phyloP scores from a whole-genome alignment of 2,888 invertebrate species.

The Psococerastis gibbosa region DNA sequence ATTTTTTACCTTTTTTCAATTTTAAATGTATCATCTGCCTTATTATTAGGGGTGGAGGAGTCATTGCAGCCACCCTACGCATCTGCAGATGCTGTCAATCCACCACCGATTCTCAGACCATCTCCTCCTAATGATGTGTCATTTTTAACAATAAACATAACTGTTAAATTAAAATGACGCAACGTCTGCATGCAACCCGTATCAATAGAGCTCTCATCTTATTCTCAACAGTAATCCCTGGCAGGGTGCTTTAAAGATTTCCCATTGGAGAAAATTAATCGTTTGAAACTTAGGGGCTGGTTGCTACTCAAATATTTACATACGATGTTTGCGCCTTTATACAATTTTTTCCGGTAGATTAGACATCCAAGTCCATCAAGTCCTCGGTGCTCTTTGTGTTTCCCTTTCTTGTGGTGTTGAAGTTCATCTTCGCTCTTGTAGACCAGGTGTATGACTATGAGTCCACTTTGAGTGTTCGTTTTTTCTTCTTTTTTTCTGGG shows the following conservation, averaged over 20 bases:
- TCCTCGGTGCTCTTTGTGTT: not conserved
- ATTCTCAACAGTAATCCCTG: no score
- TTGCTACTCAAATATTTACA: constrained; percentile 10
- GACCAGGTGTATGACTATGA: not conserved
- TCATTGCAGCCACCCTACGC: not conserved
- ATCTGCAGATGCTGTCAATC: not conserved
- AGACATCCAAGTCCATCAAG: constrained; percentile 1
- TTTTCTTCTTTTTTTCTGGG: not conserved
- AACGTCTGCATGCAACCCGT: no score
- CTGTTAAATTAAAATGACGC: no score
- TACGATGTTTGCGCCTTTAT: constrained; percentile 4
- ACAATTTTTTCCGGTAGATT: constrained; percentile 4
- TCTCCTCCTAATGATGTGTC: constrained; percentile 6
- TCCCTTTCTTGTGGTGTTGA: not conserved
- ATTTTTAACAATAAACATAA: constrained; percentile 2
- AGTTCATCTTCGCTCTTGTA: not conserved
- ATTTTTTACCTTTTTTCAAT: no score
- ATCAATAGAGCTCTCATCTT: no score
- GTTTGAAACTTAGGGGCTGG: constrained; percentile 2
- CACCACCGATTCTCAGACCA: not conserved
- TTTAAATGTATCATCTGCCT: no score
- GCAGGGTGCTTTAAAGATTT: no score
- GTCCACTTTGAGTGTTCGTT: constrained; percentile 1
- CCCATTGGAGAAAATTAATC: constrained; percentile 8
- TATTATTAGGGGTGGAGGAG: no score